Conservation (phyloP, 2,888 invertebrate species). For the Noctua janthe region DNA sequence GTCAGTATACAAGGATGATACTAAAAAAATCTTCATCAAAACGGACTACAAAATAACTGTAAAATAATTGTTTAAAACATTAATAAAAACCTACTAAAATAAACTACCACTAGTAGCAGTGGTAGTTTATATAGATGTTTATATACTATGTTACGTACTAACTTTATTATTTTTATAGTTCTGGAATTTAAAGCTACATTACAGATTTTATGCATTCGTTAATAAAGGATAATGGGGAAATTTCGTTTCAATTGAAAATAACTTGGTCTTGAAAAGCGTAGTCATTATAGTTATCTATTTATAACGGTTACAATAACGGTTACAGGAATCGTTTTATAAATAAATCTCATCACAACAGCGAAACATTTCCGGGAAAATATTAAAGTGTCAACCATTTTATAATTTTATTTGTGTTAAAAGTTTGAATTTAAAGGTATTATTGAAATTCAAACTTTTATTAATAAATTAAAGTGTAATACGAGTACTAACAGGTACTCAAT, state of each 20-base stretch:
- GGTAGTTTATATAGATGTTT: no score
- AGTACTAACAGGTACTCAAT: neutral
- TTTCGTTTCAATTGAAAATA: neutral
- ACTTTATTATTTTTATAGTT: neutral
- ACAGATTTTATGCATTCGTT: neutral
- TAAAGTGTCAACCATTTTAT: neutral
- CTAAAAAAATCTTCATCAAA: neutral
- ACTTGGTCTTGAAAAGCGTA: neutral
- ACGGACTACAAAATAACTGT: neutral
- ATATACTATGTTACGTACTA: no score
- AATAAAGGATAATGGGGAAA: neutral
- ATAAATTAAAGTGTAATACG: no score
- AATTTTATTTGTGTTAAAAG: neutral
- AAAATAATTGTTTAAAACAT: neutral
- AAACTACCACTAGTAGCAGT: no score
- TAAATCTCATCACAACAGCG: neutral
- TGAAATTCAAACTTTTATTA: no score
- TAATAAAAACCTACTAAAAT: neutral
- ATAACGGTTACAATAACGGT: neutral
- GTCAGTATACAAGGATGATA: neutral
- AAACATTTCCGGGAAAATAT: neutral
- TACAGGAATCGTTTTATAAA: slow-evolving; percentile 1
- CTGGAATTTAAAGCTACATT: neutral
- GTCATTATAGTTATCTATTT: neutral
- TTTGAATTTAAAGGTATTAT: neutral